Percentiles rank a stretch among this genome's conserved stretches.
These are phyloP conservation scores for Trilocha varians DNA, from an alignment of 2,888 invertebrate species.

Conservation along the genomic window DNA sequence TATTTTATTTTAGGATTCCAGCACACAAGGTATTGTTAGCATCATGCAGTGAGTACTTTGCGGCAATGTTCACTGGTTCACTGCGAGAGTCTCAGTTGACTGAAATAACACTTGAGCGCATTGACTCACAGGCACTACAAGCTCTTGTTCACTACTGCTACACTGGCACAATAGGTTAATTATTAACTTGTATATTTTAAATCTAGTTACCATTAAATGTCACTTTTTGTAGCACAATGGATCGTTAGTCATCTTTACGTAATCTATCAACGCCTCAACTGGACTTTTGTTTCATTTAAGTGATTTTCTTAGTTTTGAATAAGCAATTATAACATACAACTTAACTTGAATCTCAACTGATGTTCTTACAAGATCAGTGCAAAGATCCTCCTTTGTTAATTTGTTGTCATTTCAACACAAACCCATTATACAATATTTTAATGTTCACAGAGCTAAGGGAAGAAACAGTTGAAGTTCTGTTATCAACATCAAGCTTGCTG, in stretches of 20 bases:
- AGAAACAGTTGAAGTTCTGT: slow-evolving; percentile 90
- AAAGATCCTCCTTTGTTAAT: no score
- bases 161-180: slow-evolving; percentile 79
- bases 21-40: slow-evolving; percentile 92
- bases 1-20: slow-evolving; percentile 69
- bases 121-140: slow-evolving; percentile 89
- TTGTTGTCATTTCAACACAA: no score
- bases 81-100: slow-evolving; percentile 86
- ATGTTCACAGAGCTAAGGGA: slow-evolving; percentile 82
- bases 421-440: slow-evolving; percentile 71
- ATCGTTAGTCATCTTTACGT: no score
- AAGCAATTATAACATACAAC: no score
- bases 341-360: no score
- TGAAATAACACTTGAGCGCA: slow-evolving; percentile 87
- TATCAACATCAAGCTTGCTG: slow-evolving; percentile 90
- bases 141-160: slow-evolving; percentile 92
- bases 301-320: no score
- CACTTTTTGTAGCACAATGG: no score
- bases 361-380: no score
- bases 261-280: no score
- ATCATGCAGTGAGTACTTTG: slow-evolving; percentile 95
- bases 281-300: no score
- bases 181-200: no score
- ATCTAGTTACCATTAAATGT: no score
- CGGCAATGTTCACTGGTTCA: slow-evolving; percentile 95